Base-by-base conservation (phyloP, 2,113 vertebrate genomes). In the Tyto alba region DNA sequence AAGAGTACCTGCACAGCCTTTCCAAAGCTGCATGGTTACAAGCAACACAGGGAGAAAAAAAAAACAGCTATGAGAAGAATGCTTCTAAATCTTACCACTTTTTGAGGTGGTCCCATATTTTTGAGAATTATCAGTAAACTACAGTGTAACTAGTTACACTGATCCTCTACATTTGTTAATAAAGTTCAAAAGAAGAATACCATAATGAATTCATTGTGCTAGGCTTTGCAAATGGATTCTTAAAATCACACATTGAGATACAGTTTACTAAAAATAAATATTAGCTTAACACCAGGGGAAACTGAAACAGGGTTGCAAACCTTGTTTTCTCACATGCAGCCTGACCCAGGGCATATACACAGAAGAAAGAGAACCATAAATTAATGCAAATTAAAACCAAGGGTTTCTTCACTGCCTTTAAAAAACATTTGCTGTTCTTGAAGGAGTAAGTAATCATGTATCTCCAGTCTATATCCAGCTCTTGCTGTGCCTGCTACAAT, bases 191-290 rank as follows among this genome's bases (percentile, higher is more conserved):
- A 68, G 73, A 12, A 85, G 50, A 90, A 93, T 90, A 69, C 6
- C 12, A 68, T 45, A 57, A 36, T 38, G 10, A 90, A 90, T 41
- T 62, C 8, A 2, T 73, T 76, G 53, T 45, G 69, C 27, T 45
- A 84, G 40, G 48, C 64, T 93, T 68, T 68, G 69, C 17, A 93
- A 85, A 81, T 41, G 22, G 30, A 78, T 92, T 90, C 86, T 92
- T 75, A 81, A 89, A 95, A 84, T 25, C 69, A 78, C n/a, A 13
- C 22, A 76, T 56, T 43, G 43, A 94, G 55, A 89, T n/a, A 86
- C 34, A 45, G 73, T 85, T 90, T 76, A 60, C 69, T 93, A 92
- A 93, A 93, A 93, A 94, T 87, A 95, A 95, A 89, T 78, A 95
- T 85, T 82, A 96, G 64, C 64, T 92, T 93, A 96, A 85, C 69